These are phyloP conservation scores for Cercocebus atys DNA, from an alignment of 2,113 vertebrate species.

Conservation along the genomic window DNA sequence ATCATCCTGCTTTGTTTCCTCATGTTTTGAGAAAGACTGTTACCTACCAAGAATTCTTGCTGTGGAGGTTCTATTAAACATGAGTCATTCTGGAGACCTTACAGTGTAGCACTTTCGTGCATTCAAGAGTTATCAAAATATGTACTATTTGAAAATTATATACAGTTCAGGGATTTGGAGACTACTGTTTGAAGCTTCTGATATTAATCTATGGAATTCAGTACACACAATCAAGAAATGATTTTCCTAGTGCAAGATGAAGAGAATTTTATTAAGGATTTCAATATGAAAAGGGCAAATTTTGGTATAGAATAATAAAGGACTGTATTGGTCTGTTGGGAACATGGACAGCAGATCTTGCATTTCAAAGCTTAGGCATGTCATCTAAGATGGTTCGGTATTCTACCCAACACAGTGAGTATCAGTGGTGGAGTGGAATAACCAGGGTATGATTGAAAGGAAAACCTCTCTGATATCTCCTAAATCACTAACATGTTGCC, in stretches of 20 bases:
- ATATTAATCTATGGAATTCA: background rate
- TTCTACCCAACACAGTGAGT: background rate
- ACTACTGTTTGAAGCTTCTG: background rate
- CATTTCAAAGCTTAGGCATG: background rate
- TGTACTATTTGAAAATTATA: background rate
- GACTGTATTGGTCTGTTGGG: background rate
- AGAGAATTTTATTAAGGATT: background rate
- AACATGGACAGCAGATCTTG: background rate
- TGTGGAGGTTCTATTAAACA: background rate
- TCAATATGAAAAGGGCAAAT: background rate
- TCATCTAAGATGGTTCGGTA: too few relatives aligned
- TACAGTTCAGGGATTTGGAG: background rate
- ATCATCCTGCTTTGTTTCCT: slow-evolving; percentile 42
- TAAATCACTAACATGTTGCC: too few relatives aligned
- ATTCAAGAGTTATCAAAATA: background rate
- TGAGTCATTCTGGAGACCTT: slow-evolving; percentile 32
- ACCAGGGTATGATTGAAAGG: background rate
- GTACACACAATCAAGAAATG: background rate
- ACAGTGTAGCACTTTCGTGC: background rate
- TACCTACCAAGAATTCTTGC: background rate
- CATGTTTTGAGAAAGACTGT: slow-evolving; percentile 25
- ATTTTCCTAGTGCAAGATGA: background rate
- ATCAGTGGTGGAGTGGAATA: background rate
- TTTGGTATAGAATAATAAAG: background rate
- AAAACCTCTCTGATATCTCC: background rate